These are phyloP conservation scores for Cotesia chilonis DNA, from an alignment of 1,140 invertebrate genomes.

Conservation along the genomic window DNA sequence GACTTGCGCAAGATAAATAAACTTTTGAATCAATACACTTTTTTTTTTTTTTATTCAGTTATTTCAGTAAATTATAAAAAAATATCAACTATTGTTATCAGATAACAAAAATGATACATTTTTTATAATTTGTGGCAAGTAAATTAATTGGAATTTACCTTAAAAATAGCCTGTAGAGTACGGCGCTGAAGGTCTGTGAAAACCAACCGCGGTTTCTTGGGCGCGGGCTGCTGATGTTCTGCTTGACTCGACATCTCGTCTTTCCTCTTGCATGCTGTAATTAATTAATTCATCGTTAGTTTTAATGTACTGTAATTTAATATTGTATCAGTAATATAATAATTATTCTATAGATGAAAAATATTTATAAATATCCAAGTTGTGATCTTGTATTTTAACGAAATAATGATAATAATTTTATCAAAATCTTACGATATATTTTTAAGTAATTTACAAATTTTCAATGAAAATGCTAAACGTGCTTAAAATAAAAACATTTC, in stretches of 20 bases:
- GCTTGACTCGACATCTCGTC: constrained; percentile 84
- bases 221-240: constrained; percentile 83
- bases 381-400: background rate
- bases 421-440: too few species aligned
- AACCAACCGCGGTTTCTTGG: constrained; percentile 99
- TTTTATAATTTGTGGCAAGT: background rate
- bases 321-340: constrained; percentile 13
- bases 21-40: constrained; percentile 6
- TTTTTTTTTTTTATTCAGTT: background rate
- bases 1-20: constrained; percentile 21
- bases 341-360: constrained; percentile 8
- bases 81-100: too few species aligned
- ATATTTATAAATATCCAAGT: constrained; percentile 3
- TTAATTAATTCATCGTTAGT: constrained; percentile 37
- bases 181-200: constrained; percentile 99
- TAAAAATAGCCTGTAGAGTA: constrained; percentile 99
- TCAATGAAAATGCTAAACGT: too few species aligned
- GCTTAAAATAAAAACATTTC: too few species aligned
- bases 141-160: constrained; percentile 70
- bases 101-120: too few species aligned
- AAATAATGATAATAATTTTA: too few species aligned
- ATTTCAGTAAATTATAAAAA: background rate
- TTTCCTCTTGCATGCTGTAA: constrained; percentile 96
- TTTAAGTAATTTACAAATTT: too few species aligned
- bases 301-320: constrained; percentile 16